Base-by-base conservation (phyloP, 2,888 invertebrate genomes). In the Clostera curtula region DNA sequence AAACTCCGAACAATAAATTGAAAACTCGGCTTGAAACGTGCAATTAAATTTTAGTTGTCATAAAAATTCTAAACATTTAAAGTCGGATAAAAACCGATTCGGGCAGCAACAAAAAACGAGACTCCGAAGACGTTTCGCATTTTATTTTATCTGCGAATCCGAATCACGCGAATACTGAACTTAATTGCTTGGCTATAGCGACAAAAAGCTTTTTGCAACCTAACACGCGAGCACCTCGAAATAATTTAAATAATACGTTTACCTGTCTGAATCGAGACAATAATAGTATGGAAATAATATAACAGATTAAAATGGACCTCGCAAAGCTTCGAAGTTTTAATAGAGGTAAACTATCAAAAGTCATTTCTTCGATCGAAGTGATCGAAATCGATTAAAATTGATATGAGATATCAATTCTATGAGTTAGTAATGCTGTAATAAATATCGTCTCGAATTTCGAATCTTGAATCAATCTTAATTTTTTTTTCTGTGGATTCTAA, bases 181-280 rank as follows among this genome's bases (percentile, higher is more conserved):
- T 56, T 70, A 76, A 76, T 75, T 75, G 72, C 63, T 60, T 55
- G 39, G 56, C 62, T 64, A 59, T 47, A 65, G 50, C 56, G 67
- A 73, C 69, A 77, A 80, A 82, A 80, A 75, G 46, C 58, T 38
- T 61, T 74, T 64, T 58, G 67, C 64, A 70, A 60, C 59, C 61
- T 51, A 56, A 63, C 79, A 82, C 76, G 80, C 80, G 49, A 72
- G 42, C 55, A 40, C 13, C 36, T 45, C 43, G 41, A 45, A 55
- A 53, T 70, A 62, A 76, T 80, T 77, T 76, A 48, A 70, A 75
- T 75, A 73, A 75, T 72, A 58, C 57, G 51, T 64, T 61, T 69
- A 68, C 64, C 71, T 73, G 74, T 64, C 60, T 38, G 49, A 60
- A 63, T 54, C 50, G 59, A 60, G 26, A 39, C 49, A 56, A 66